Base-by-base conservation (phyloP, 1,140 invertebrate species). In the Cyclargus thomasi region DNA sequence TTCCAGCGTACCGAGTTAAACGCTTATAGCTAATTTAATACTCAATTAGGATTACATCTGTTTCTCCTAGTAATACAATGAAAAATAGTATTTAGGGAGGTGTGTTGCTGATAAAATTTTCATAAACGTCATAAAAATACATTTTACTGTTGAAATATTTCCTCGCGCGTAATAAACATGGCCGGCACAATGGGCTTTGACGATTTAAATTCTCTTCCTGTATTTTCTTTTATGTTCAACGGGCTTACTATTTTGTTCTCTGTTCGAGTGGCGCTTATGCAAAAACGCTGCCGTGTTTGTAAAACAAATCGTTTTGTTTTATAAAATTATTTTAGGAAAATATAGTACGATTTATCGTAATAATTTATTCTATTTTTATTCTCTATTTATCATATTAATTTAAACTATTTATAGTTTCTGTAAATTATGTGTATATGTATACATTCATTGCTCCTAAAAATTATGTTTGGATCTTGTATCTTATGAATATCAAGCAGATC, bases 211-310 rank as follows among this genome's bases (percentile, higher is more conserved):
- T 47, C 39, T 47, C 39, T 47, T 47, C 39, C 39, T 47, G 39
- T 47, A 47, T 47, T 47, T 47, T 47, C 39, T 47, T 47, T 47
- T 47, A 47, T 47, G 39, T 47, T 47, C 39, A 47, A 47, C 39
- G 39, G 39, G 39, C 39, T 47, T 47, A 47, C 39, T 47, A 47
- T 47, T 47, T 47, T 8, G 39, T 11, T 47, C 39, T 47, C 39
- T 14, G 39, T 47, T 47, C 39, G 39, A 47, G 39, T 47, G 39
- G 39, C 14, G 39, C 39, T 47, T 47, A 47, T 47, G 39, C 39
- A 47, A 47, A 47, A 47, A 47, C 39, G 14, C 39, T 47, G 39
- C 39, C 14, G 14, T 16, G 39, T 14, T 47, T 47, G 39, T 47
- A 47, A 47, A 47, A 47, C 39, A 47, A 47, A 47, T 47, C 3